Evolutionary conservation across 2,113 vertebrate species (phyloP), one percentile per base, ranked within the genome.

Genomic region (Leuciscus idus): DNA sequence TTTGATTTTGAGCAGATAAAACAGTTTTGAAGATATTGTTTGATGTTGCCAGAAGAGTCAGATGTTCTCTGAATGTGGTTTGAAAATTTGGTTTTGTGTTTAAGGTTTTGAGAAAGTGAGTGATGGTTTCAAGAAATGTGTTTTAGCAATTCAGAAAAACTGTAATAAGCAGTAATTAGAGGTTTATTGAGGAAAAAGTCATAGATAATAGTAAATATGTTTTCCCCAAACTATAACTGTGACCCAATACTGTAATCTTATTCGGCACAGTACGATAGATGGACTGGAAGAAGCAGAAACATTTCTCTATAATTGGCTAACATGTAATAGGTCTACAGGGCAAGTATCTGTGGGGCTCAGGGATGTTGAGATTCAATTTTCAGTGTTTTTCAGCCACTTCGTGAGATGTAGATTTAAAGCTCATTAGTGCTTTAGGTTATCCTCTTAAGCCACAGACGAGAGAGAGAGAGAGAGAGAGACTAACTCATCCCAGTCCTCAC

Each of bases 341-440:
- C 88, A 91, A 86, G 89, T 88, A 89, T 92, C 89, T 89, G 85
- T 89, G 87, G 87, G 89, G 88, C 90, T 92, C 88, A 88, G 76
- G 39, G 81, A 88, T 90, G 89, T 89, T 80, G 89, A 91, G 88
- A 92, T 92, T 92, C 91, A 92, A 93, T 93, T 91, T 92, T 90
- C 82, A 73, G 85, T 73, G 88, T 88, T 93, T 93, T 90, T 91
- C 91, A 82, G 62, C 90, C 88, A 89, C 90, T 92, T 89, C 91
- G 89, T 91, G 90, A 92, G 91, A 91, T 88, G 75, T 89, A 89
- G 89, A 94, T 94, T 90, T 89, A 91, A 91, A 94, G 92, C 93
- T 94, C 90, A 92, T 93, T 93, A 94, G 90, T 84, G 87, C 86
- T 81, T 87, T 90, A 83, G 89, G 87, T 90, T 90, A 91, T 91